These are phyloP conservation scores for Salarias fasciatus DNA, from an alignment of 2,797 vertebrate genomes.

Conservation along the genomic window DNA sequence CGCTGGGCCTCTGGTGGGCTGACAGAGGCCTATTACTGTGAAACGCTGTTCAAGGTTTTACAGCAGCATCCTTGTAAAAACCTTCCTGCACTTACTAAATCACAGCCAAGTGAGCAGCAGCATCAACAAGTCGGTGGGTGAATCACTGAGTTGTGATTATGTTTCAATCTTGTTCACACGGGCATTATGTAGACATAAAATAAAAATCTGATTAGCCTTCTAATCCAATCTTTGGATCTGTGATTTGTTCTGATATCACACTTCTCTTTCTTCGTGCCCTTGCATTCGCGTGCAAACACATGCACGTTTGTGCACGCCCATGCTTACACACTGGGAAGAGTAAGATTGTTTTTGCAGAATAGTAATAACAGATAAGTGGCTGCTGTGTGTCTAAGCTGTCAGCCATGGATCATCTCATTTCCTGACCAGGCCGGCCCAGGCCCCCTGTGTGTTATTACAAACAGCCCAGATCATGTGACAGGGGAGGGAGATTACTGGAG, in stretches of 20 bases:
- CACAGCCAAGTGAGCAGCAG: background rate
- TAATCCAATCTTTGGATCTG: conserved; percentile 42
- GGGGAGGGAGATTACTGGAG: conserved; percentile 64
- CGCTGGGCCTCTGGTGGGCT: conserved; percentile 35
- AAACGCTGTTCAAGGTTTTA: conserved; percentile 41
- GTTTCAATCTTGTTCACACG: conserved; percentile 15
- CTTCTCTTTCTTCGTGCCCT: conserved; percentile 35
- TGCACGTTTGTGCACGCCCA: background rate
- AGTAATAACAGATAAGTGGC: conserved; percentile 77
- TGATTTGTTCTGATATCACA: conserved; percentile 46
- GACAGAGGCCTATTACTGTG: conserved; percentile 29
- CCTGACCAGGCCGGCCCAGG: conserved; percentile 65
- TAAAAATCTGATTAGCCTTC: conserved; percentile 30
- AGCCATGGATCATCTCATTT: conserved; percentile 81
- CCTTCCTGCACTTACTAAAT: conserved; percentile 10
- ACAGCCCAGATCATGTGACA: conserved; percentile 76
- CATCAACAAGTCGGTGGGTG: conserved; percentile 28
- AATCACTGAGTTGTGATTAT: conserved; percentile 9
- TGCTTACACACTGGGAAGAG: conserved; percentile 13
- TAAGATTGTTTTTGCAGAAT: conserved; percentile 59
- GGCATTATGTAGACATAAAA: background rate
- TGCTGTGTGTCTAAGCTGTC: conserved; percentile 75
- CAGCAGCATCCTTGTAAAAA: conserved; percentile 31
- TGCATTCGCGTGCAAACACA: conserved; percentile 6
- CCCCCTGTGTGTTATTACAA: conserved; percentile 79